A percentile compares a stretch with the other conserved stretches of the same genome.
phyloP scores from a whole-genome alignment of 1,140 invertebrate species.

The Brachystomella parvula region DNA sequence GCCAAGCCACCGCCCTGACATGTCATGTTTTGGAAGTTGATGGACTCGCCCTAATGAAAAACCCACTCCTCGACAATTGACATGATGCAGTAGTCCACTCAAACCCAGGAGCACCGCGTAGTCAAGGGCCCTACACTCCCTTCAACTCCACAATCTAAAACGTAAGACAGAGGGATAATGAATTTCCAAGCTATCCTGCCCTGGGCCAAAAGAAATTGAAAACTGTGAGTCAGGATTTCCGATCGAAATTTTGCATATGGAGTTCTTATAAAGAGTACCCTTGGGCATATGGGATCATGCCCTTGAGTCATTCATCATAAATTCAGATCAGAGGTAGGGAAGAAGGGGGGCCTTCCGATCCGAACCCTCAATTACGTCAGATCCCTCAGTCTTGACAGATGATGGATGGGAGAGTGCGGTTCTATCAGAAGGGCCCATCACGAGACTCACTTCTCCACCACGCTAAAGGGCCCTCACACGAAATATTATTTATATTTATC shows the following conservation, averaged over 20 bases:
- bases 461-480: not conserved
- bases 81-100: not conserved
- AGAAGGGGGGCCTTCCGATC: not conserved
- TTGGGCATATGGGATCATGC: not conserved
- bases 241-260: not conserved
- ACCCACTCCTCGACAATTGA: not conserved
- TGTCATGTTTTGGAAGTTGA: not conserved
- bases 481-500: slow-evolving; percentile 6
- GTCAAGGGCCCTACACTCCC: not conserved
- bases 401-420: slow-evolving; percentile 29
- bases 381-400: slow-evolving; percentile 34
- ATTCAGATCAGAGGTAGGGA: not conserved
- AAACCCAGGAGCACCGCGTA: not conserved
- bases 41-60: not conserved
- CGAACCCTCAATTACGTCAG: slow-evolving; percentile 25
- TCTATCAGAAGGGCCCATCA: slow-evolving; percentile 18
- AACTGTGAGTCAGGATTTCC: not conserved
- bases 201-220: not conserved
- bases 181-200: not conserved
- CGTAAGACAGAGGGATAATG: no score
- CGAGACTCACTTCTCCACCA: not conserved
- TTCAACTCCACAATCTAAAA: not conserved
- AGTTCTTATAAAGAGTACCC: not conserved
- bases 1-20: not conserved
- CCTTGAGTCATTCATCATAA: not conserved